Conservation (phyloP, 2,113 vertebrate species). For the Heterotilapia buettikoferi region DNA sequence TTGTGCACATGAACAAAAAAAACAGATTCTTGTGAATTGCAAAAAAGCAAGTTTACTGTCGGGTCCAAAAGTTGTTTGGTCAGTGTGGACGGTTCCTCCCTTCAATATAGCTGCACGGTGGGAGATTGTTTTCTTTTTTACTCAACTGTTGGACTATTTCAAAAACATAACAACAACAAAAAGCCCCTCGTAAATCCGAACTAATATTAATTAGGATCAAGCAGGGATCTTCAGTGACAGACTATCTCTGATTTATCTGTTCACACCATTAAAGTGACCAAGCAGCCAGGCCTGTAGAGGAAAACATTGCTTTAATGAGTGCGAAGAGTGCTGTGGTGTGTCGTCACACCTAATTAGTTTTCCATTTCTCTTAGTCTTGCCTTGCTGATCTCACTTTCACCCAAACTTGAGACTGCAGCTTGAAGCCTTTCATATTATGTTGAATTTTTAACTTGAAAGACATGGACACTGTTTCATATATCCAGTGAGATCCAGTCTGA, state of each 20-base stretch:
- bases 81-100: background rate
- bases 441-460: background rate
- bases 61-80: background rate
- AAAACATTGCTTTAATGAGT: background rate
- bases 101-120: background rate
- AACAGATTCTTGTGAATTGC: accelerated
- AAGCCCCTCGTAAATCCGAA: background rate
- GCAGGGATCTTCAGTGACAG: background rate
- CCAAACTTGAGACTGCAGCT: background rate
- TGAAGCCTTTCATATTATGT: background rate
- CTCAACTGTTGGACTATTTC: background rate
- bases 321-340: background rate
- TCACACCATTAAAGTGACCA: background rate
- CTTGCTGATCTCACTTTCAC: background rate
- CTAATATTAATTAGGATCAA: background rate
- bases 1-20: background rate
- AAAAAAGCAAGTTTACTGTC: background rate
- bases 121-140: background rate
- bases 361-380: background rate
- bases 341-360: background rate
- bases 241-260: background rate
- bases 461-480: background rate
- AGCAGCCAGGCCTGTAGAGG: background rate
- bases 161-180: background rate
- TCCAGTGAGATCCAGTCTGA: background rate